Percentiles rank a stretch among this genome's conserved stretches.
These are phyloP conservation scores for Lates calcarifer DNA, from an alignment of 2,113 vertebrate species.

Conservation along the genomic window DNA sequence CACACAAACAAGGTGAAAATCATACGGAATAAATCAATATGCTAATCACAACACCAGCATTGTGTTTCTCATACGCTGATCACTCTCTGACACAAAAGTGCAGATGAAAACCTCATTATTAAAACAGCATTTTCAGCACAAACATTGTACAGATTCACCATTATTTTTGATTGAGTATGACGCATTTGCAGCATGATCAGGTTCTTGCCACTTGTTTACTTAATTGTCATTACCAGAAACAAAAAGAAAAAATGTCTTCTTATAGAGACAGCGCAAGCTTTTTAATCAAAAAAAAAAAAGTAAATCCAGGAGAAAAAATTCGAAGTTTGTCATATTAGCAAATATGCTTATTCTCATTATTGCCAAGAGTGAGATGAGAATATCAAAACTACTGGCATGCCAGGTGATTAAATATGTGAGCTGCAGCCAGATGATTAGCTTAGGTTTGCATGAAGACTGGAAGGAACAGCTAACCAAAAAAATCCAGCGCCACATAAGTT, in stretches of 20 bases:
- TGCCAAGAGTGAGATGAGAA: not conserved
- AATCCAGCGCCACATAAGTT: not conserved
- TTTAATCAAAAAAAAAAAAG: not conserved
- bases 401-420: no score
- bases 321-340: not conserved
- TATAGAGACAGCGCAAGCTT: not conserved
- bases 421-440: not conserved
- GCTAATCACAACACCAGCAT: not conserved
- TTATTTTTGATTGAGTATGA: not conserved
- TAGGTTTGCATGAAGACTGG: not conserved
- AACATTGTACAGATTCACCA: no score
- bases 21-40: not conserved
- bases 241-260: not conserved
- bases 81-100: not conserved
- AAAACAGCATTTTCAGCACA: not conserved
- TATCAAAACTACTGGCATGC: not conserved
- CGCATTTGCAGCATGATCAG: not conserved
- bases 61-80: not conserved
- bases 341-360: not conserved
- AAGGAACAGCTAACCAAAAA: not conserved
- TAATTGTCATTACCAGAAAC: not conserved
- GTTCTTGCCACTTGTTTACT: not conserved
- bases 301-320: not conserved
- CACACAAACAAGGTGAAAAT: not conserved
- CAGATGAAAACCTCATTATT: not conserved